Conservation (phyloP, 1,140 invertebrate species). For the Drosophila erecta region DNA sequence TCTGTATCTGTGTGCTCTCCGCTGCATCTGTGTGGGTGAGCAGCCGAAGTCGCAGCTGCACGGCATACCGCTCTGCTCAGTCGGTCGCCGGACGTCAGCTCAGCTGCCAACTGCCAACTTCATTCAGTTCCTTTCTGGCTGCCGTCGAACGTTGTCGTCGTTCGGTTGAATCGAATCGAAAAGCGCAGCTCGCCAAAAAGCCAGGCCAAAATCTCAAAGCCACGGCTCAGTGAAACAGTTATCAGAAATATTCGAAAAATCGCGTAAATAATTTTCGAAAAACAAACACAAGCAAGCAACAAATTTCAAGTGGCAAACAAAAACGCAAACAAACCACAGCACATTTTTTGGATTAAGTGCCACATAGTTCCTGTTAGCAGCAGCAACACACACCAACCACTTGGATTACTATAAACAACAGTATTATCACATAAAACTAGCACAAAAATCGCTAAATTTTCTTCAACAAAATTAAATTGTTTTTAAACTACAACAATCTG, state of each 20-base stretch:
- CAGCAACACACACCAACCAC: constrained; percentile 61
- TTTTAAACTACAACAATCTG: constrained; percentile 52
- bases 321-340: constrained; percentile 46
- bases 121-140: constrained; percentile 78
- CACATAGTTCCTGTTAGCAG: constrained; percentile 76
- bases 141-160: constrained; percentile 82
- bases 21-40: constrained; percentile 60
- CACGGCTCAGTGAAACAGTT: constrained; percentile 32
- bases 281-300: constrained; percentile 2
- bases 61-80: constrained; percentile 22
- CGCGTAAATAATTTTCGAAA: constrained; percentile 36
- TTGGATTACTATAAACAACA: constrained; percentile 76
- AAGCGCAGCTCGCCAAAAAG: constrained; percentile 35
- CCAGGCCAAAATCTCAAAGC: constrained; percentile 31
- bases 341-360: constrained; percentile 78
- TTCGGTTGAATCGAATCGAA: constrained; percentile 63
- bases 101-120: constrained; percentile 74
- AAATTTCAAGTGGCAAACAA: constrained; percentile 32
- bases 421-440: constrained; percentile 53
- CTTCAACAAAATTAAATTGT: constrained; percentile 12
- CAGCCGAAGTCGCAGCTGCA: constrained; percentile 34
- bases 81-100: constrained; percentile 59
- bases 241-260: constrained; percentile 14
- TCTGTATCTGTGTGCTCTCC: no score
- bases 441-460: constrained; percentile 45